Evolutionary conservation across 2,888 invertebrate species (phyloP).

Genomic region (Geotrupes spiniger): DNA sequence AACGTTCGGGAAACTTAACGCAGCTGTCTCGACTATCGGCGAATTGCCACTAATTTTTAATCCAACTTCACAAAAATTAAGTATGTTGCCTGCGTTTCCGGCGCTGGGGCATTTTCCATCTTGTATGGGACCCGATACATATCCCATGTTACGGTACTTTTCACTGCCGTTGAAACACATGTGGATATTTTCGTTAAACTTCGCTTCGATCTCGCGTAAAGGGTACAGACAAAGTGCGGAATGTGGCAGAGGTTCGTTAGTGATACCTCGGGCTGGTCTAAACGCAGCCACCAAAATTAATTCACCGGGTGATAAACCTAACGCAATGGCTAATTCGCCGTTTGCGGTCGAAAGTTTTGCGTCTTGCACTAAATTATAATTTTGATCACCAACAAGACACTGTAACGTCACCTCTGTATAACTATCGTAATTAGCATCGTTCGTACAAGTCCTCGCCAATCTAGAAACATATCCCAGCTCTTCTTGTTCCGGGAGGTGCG

Average conservation of each 20-base stretch:
- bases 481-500: constrained; percentile 83
- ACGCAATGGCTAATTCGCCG: constrained; percentile 74
- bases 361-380: constrained; percentile 90
- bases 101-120: constrained; percentile 88
- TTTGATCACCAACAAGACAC: constrained; percentile 69
- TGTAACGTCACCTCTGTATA: constrained; percentile 95
- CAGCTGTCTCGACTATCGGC: constrained; percentile 75
- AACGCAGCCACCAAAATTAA: constrained; percentile 85
- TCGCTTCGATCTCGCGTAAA: constrained; percentile 83
- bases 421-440: constrained; percentile 92
- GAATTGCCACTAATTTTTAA: constrained; percentile 88
- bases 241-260: constrained; percentile 75
- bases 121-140: constrained; percentile 86
- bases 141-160: constrained; percentile 87
- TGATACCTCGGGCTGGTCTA: constrained; percentile 84
- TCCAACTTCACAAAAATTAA: constrained; percentile 89
- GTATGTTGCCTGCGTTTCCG: constrained; percentile 85
- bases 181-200: constrained; percentile 95
- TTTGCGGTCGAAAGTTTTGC: constrained; percentile 87
- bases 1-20: constrained; percentile 74
- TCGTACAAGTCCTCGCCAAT: constrained; percentile 88
- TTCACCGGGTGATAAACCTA: constrained; percentile 77
- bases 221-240: constrained; percentile 94
- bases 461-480: constrained; percentile 88
- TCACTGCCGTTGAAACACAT: constrained; percentile 96